These are phyloP conservation scores for Callopanchax toddi DNA, from an alignment of 2,113 vertebrate genomes.

Conservation along the genomic window DNA sequence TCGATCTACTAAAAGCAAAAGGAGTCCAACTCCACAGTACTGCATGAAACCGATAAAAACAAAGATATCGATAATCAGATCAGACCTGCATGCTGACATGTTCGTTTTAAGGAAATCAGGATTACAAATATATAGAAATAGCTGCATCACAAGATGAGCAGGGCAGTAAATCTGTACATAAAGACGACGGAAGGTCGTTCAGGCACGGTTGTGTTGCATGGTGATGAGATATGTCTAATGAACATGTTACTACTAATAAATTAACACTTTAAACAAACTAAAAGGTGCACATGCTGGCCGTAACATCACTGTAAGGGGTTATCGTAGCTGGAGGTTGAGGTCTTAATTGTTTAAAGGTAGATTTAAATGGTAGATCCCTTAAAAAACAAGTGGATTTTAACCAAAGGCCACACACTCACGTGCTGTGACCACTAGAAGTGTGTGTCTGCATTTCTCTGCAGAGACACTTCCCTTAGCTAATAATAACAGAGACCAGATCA, in stretches of 20 bases:
- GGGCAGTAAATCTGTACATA: constrained; percentile 52
- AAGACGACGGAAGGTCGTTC: constrained; percentile 39
- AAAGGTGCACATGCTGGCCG: background rate
- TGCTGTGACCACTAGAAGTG: no score
- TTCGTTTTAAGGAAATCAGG: background rate
- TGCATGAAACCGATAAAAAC: constrained; percentile 14
- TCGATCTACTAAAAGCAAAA: constrained; percentile 24
- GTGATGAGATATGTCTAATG: constrained; percentile 49
- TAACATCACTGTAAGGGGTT: background rate
- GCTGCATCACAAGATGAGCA: constrained; percentile 31
- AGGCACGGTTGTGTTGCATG: constrained; percentile 67
- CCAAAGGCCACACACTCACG: background rate
- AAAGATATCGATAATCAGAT: constrained; percentile 8
- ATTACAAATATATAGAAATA: constrained; percentile 34
- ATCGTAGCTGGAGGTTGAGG: background rate
- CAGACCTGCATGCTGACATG: constrained; percentile 1
- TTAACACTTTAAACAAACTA: background rate
- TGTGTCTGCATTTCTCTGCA: background rate
- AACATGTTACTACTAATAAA: background rate
- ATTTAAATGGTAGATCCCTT: background rate
- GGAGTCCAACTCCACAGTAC: constrained; percentile 22
- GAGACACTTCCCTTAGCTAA: no score
- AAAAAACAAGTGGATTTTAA: background rate
- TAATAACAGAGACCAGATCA: no score
- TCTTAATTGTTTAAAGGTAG: background rate